Evolutionary conservation across 1,140 invertebrate species (phyloP), one percentile per base, ranked within the genome.

Genomic region (Zeugodacus cucurbitae): DNA sequence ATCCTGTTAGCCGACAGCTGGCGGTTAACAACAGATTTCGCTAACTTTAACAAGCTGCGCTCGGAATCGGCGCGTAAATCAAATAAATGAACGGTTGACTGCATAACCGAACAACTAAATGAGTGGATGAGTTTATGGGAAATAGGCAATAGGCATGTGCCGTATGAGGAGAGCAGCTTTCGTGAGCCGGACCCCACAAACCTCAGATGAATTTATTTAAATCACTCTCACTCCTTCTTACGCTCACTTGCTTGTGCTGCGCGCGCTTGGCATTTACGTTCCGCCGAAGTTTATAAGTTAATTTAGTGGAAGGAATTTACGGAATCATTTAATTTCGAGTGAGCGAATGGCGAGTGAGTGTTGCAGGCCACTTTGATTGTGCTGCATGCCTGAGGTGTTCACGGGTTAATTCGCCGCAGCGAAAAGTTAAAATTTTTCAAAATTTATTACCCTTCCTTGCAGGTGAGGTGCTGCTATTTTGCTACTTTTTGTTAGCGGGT

Each of bases 11-110:
- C 74, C 41, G 48, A 82, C 70, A 74, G 34, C 37, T 74, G 70
- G 22, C 37, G 26, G 17, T 74, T 74, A 32, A 44, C 41, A 82
- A 82, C n/a, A 82, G 74, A 2, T 8, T 44, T 54, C 26, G 22
- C 22, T 4, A 82, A 82, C 74, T 82, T 82, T 82, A n/a, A 26
- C 41, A 82, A 41, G 34, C 74, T 5, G 22, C 41, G 17, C 41
- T 22, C 6, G 1, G 22, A 32, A 82, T 37, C 26, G 8, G n/a
- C 22, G 74, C 11, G 74, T 48, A 82, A 82, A 82, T 82, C 41
- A 82, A 82, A 82, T 82, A 48, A 82, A 82, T 48, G n/a, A 82
- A 82, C 41, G 74, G 10, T 48, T 48, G 74, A 82, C 41, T 82
- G 34, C n/a, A 82, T 82, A 37, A 26, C 41, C 48, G 34, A 44